phyloP scores from a whole-genome alignment of 2,888 invertebrate species.

The Malthinus seriepunctatus region DNA sequence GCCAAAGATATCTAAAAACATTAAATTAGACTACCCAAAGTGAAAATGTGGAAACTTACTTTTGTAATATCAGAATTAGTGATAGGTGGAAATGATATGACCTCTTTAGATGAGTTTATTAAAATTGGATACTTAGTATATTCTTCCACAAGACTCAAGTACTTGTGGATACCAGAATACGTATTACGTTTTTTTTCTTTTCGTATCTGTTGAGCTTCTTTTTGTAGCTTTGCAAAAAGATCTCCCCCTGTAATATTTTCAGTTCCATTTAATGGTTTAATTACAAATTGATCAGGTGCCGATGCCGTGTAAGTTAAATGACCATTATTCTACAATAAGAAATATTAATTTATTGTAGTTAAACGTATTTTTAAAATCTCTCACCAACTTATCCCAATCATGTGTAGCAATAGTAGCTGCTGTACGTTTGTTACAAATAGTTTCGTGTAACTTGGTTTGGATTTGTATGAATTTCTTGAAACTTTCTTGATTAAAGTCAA shows the following conservation, averaged over 20 bases:
- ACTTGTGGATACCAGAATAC: conserved; percentile 83
- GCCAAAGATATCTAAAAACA: conserved; percentile 65
- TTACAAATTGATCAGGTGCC: conserved; percentile 64
- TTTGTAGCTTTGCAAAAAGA: conserved; percentile 68
- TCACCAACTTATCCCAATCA: conserved; percentile 66
- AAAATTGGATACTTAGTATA: conserved; percentile 75
- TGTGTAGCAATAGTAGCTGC: conserved; percentile 84
- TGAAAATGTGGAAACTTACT: conserved; percentile 59
- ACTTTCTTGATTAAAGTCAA: conserved; percentile 64
- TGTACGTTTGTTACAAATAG: conserved; percentile 76
- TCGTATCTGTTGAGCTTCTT: conserved; percentile 77
- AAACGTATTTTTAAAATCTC: conserved; percentile 14
- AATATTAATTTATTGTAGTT: background rate
- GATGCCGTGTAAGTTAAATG: conserved; percentile 70
- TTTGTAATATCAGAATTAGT: conserved; percentile 83
- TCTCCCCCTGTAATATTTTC: conserved; percentile 67
- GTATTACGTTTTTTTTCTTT: conserved; percentile 84
- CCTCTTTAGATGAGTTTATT: conserved; percentile 63
- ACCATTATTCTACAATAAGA: conserved; percentile 49
- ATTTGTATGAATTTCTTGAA: conserved; percentile 75
- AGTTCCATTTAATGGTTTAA: conserved; percentile 67
- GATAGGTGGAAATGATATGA: conserved; percentile 85
- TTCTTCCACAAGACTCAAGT: conserved; percentile 76
- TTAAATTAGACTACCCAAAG: conserved; percentile 9
- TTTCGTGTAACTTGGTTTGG: conserved; percentile 78